Conservation (phyloP, 2,113 vertebrate species). For the Leptosomus discolor region DNA sequence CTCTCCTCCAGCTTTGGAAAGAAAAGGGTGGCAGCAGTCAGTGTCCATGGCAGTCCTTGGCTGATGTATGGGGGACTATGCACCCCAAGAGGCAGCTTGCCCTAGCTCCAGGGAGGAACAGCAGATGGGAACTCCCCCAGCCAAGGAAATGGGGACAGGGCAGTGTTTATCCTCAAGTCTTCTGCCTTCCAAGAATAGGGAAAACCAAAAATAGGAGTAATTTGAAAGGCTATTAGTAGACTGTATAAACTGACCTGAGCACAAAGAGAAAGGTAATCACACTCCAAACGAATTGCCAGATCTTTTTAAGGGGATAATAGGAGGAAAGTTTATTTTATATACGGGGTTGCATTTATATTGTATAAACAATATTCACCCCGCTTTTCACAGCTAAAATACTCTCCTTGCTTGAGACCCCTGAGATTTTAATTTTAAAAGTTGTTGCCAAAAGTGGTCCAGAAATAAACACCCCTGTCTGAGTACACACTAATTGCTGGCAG, state of each 20-base stretch:
- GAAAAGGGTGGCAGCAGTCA: not conserved
- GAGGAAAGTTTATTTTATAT: not conserved
- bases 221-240: not conserved
- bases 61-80: not conserved
- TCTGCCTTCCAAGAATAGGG: not conserved
- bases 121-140: not conserved
- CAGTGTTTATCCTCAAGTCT: not conserved
- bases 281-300: not conserved
- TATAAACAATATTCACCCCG: not conserved
- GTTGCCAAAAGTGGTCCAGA: not conserved
- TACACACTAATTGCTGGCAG: not conserved
- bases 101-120: not conserved
- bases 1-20: not conserved
- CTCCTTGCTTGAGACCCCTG: not conserved
- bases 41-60: not conserved
- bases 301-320: not conserved
- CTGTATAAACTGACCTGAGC: not conserved
- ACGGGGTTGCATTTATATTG: not conserved
- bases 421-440: conserved; percentile 1
- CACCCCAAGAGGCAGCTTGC: not conserved
- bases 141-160: not conserved
- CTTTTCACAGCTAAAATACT: not conserved
- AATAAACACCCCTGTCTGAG: not conserved
- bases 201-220: not conserved
- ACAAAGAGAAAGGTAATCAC: not conserved